phyloP scores from a whole-genome alignment of 2,888 invertebrate species.

The Torymus tubicola region DNA sequence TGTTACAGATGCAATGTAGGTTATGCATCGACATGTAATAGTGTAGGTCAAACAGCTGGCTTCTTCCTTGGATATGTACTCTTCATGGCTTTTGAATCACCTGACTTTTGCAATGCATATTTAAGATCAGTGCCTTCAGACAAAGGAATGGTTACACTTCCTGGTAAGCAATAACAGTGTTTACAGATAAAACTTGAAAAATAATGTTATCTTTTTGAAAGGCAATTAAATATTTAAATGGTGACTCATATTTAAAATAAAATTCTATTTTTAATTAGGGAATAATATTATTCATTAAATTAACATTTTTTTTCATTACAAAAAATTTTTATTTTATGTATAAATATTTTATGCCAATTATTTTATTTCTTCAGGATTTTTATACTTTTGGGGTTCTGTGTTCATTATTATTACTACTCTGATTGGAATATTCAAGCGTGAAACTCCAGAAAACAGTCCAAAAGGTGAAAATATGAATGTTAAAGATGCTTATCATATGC shows the following conservation, averaged over 20 bases:
- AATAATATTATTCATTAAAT: no score
- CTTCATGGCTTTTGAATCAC: conserved; percentile 96
- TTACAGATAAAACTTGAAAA: background rate
- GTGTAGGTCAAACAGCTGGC: conserved; percentile 98
- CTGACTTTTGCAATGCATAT: conserved; percentile 96
- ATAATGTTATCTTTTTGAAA: no score
- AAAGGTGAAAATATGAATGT: conserved; percentile 77
- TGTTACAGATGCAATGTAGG: conserved; percentile 90
- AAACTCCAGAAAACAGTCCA: conserved; percentile 77
- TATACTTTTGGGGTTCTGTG: conserved; percentile 95
- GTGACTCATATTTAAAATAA: no score
- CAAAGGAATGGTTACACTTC: conserved; percentile 84
- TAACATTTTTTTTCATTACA: conserved; percentile 17
- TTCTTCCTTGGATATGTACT: conserved; percentile 97
- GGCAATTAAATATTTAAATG: no score
- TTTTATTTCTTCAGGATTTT: conserved; percentile 83
- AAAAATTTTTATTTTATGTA: conserved; percentile 26
- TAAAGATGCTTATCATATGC: conserved; percentile 87
- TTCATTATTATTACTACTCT: conserved; percentile 94
- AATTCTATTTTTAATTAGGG: no score
- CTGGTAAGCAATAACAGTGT: conserved; percentile 72
- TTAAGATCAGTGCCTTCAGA: conserved; percentile 84
- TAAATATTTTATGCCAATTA: conserved; percentile 11
- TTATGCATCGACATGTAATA: conserved; percentile 99
- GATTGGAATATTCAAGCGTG: conserved; percentile 92